Percentiles rank a stretch among this genome's conserved stretches.
Conservation (phyloP, 1,140 invertebrate genomes). For the Pararge aegeria region DNA sequence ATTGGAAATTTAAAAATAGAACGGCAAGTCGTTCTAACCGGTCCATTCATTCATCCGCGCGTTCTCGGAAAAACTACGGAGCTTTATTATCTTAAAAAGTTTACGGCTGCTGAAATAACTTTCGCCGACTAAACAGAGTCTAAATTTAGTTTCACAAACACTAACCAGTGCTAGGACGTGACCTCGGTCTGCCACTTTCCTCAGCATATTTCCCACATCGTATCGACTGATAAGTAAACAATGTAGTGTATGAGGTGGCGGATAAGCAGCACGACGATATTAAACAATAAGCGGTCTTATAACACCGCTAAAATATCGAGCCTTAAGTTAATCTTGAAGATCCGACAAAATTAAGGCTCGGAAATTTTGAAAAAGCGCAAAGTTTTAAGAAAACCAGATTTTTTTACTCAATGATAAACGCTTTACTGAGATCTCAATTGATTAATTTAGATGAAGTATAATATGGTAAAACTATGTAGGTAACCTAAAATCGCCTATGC, state of each 20-base stretch:
- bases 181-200: conserved; percentile 44
- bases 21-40: background rate
- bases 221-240: conserved; percentile 45
- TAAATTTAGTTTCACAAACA: conserved; percentile 55
- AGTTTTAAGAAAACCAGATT: too few species aligned
- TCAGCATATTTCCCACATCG: conserved; percentile 39
- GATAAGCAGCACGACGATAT: too few species aligned
- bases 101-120: conserved; percentile 44
- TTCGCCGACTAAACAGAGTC: conserved; percentile 57
- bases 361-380: too few species aligned
- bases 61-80: conserved; percentile 27
- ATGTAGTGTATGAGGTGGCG: background rate
- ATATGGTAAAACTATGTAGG: too few species aligned
- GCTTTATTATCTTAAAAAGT: conserved; percentile 30
- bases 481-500: too few species aligned
- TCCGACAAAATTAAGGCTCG: too few species aligned
- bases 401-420: too few species aligned
- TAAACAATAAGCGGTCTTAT: too few species aligned
- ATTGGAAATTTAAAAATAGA: conserved; percentile 5
- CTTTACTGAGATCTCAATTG: too few species aligned
- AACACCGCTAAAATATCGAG: too few species aligned
- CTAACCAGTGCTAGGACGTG: conserved; percentile 49
- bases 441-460: too few species aligned
- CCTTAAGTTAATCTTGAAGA: too few species aligned
- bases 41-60: conserved; percentile 38